These are phyloP conservation scores for Lypha dubia DNA, from an alignment of 2,888 invertebrate species.

Conservation along the genomic window DNA sequence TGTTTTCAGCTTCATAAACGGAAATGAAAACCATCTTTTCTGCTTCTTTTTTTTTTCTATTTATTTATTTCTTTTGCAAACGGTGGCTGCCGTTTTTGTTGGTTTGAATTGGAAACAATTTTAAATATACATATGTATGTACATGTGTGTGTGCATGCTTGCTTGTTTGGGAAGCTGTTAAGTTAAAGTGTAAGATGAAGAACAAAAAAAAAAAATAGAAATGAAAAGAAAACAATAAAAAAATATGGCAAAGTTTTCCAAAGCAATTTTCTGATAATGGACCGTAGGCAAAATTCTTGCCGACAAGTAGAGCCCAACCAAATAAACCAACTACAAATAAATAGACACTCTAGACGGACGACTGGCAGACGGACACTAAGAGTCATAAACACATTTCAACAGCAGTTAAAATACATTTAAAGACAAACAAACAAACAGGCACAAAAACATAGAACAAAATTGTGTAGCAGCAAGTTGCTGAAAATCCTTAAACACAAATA, in stretches of 20 bases:
- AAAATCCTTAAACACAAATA: conserved; percentile 1
- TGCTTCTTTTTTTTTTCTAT: background rate
- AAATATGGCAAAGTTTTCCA: conserved; percentile 50
- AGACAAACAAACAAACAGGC: conserved; percentile 1
- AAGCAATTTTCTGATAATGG: conserved; percentile 68
- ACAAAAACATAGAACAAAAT: conserved; percentile 1
- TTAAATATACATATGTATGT: conserved; percentile 26
- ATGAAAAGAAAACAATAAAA: conserved; percentile 19
- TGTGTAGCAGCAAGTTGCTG: background rate
- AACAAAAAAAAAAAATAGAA: conserved; percentile 5
- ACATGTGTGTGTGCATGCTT: background rate
- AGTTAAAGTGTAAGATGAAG: conserved; percentile 28
- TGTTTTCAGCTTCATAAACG: conserved; percentile 55
- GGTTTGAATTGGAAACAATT: conserved; percentile 60
- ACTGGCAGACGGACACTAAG: conserved; percentile 15
- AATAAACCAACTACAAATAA: conserved; percentile 57
- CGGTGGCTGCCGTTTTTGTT: conserved; percentile 22
- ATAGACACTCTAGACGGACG: conserved; percentile 2
- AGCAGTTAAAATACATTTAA: conserved; percentile 15
- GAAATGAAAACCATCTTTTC: conserved; percentile 50
- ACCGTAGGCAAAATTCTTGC: conserved; percentile 65
- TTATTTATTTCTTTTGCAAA: background rate
- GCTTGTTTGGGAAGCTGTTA: conserved; percentile 35
- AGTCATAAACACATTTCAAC: conserved; percentile 52
- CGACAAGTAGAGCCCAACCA: conserved; percentile 64